Evolutionary conservation across 37 sponge, comb jelly and placozoan species (phyloP), one percentile per base, ranked within the genome.

Genomic region (Mnemiopsis leidyi): DNA sequence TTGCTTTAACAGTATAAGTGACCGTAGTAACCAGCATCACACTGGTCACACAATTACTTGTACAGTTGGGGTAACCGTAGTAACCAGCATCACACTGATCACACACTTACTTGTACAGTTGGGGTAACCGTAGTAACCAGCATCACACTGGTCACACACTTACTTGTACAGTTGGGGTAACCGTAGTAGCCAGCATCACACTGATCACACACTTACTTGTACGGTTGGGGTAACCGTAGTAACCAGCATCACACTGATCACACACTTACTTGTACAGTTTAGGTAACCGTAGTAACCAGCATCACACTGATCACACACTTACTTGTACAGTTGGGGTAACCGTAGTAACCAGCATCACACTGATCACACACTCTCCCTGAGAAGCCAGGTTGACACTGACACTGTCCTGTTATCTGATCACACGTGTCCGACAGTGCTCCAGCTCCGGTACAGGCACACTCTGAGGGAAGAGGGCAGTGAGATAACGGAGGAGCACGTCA

Each of bases 351-450:
- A 23, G 21, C 36, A 20, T 2, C 29, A 79, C 82, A 79, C 37
- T 36, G 20, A 36, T 79, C 36, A 79, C 82, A 79, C 5, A 20
- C 9, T 33, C 38, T 23, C 3, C 36, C 82, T 33, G 82, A 3
- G 21, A 33, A 79, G 3, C 82, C 82, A 7, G 33, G 36, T 32
- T 32, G 26, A 32, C 82, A 79, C 37, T 31, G 82, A 21, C 82
- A 79, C 82, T 79, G 82, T 79, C 82, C 82, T 9, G 82, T 79
- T 34, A 79, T 16, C 21, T 29, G 20, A 23, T 79, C 82, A 32
- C 82, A 79, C 5, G 35, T 18, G 20, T 79, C 37, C 36, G 37
- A 32, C 2, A 36, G 21, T 3, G 82, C 26, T 0, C 82, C 82
- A 20, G 20, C 29, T 29, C 29, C 82, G 13, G 82, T 33, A 79